Evolutionary conservation across 2,113 vertebrate species (phyloP).

Genomic region (Diadophis punctatus): DNA sequence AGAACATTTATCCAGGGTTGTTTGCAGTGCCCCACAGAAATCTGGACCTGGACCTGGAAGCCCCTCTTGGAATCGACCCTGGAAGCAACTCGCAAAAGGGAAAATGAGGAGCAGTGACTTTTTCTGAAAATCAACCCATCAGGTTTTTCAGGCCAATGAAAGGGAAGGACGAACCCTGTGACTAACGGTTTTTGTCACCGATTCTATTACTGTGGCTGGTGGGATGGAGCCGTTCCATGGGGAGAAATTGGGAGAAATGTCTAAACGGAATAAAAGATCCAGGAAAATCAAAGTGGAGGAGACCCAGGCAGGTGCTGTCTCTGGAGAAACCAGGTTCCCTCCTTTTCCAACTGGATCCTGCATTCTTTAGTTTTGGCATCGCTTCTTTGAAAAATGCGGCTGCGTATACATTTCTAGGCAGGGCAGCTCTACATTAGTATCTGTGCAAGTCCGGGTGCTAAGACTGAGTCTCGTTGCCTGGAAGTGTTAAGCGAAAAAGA

Average conservation of each 20-base stretch:
- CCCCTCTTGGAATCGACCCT: constrained; percentile 14
- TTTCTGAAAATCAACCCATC: constrained; percentile 39
- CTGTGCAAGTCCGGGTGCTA: not conserved
- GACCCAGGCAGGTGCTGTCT: constrained; percentile 34
- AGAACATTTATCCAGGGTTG: constrained; percentile 21
- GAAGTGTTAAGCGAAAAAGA: not conserved
- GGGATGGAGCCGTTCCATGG: constrained; percentile 23
- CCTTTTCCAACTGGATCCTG: constrained; percentile 41
- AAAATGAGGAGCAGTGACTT: constrained; percentile 25
- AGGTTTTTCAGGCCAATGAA: constrained; percentile 35
- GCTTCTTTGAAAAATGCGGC: not conserved
- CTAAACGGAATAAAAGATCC: constrained; percentile 45
- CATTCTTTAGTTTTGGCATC: constrained; percentile 38
- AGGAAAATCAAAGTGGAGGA: constrained; percentile 36
- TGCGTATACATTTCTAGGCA: too few species aligned
- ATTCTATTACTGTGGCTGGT: constrained; percentile 17
- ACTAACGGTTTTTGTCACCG: constrained; percentile 40
- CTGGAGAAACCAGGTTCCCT: constrained; percentile 19
- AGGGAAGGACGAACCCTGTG: constrained; percentile 32
- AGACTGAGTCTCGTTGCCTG: not conserved
- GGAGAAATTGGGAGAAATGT: constrained; percentile 35
- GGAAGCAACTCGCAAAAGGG: constrained; percentile 29
- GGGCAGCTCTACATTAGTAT: not conserved
- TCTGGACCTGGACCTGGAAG: not conserved
- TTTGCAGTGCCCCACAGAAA: constrained; percentile 49